Percentiles rank a stretch among this genome's conserved stretches.
These are phyloP conservation scores for Papilio glaucus DNA, from an alignment of 1,140 invertebrate species.

Conservation along the genomic window DNA sequence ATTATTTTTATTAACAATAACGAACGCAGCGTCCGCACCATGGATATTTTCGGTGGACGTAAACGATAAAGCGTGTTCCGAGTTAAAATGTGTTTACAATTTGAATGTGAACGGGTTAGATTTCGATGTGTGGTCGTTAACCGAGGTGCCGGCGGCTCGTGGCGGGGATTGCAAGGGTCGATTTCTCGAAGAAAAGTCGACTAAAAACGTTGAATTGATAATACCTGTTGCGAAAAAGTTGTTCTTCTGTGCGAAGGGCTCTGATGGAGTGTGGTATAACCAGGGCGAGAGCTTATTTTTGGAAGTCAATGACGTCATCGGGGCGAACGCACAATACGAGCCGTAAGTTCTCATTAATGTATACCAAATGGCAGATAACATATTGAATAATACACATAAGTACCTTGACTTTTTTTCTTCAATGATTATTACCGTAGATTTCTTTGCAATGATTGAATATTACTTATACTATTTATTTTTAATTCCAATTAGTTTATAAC, in stretches of 20 bases:
- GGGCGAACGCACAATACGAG: constrained; percentile 32
- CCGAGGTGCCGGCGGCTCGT: constrained; percentile 48
- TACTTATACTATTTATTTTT: neutral
- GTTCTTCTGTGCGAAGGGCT: constrained; percentile 66
- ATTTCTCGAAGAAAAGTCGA: constrained; percentile 37
- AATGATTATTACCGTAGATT: neutral
- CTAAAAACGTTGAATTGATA: constrained; percentile 43
- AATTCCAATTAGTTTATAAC: neutral
- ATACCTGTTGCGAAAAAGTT: constrained; percentile 48
- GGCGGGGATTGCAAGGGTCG: constrained; percentile 47
- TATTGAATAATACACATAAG: neutral
- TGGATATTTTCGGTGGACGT: constrained; percentile 65
- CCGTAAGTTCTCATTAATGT: constrained; percentile 48
- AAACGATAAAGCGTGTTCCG: constrained; percentile 53
- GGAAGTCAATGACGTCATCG: constrained; percentile 67
- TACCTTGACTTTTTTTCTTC: neutral
- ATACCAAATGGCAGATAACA: constrained; percentile 36
- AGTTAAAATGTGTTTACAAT: constrained; percentile 64
- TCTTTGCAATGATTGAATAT: neutral
- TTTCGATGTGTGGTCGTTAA: constrained; percentile 65
- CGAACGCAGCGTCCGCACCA: constrained; percentile 57
- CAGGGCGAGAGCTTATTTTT: constrained; percentile 63
- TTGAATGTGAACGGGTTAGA: constrained; percentile 60
- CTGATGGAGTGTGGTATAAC: constrained; percentile 58
- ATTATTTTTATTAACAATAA: constrained; percentile 67